These are phyloP conservation scores for Scophthalmus maximus DNA, from an alignment of 2,113 vertebrate species.

Conservation along the genomic window DNA sequence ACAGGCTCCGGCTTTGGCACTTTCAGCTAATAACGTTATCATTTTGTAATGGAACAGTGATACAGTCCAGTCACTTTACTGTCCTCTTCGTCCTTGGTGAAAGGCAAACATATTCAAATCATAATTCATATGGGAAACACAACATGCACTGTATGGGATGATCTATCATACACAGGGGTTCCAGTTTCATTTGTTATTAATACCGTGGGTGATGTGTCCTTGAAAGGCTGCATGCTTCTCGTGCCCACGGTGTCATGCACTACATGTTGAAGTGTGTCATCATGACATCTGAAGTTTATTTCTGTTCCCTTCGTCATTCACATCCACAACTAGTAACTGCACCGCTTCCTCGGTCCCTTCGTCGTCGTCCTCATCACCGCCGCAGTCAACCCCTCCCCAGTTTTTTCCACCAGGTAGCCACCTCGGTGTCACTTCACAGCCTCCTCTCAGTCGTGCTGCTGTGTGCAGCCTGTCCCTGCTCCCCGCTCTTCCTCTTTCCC, in stretches of 20 bases:
- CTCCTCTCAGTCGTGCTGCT: slow-evolving; percentile 21
- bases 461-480: slow-evolving; percentile 38
- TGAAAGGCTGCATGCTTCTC: slow-evolving; percentile 20
- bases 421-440: slow-evolving; percentile 27
- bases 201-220: slow-evolving; percentile 38
- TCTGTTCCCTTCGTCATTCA: slow-evolving; percentile 2
- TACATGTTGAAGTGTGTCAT: neutral
- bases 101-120: slow-evolving; percentile 50
- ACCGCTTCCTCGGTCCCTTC: slow-evolving; percentile 3
- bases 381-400: slow-evolving; percentile 1
- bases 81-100: slow-evolving; percentile 18
- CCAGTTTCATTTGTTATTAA: slow-evolving; percentile 30
- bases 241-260: neutral
- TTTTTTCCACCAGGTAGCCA: slow-evolving; percentile 15
- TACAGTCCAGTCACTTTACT: neutral
- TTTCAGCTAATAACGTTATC: neutral
- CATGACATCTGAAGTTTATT: slow-evolving; percentile 8
- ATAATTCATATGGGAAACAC: slow-evolving; percentile 6
- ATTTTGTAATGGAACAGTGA: neutral
- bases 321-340: no score
- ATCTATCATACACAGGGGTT: neutral
- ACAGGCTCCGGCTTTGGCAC: neutral
- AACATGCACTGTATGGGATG: neutral
- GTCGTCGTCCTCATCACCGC: slow-evolving; percentile 14
- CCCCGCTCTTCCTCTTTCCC: slow-evolving; percentile 16